phyloP scores from a whole-genome alignment of 2,113 vertebrate genomes.

The Odontophorus gujanensis region DNA sequence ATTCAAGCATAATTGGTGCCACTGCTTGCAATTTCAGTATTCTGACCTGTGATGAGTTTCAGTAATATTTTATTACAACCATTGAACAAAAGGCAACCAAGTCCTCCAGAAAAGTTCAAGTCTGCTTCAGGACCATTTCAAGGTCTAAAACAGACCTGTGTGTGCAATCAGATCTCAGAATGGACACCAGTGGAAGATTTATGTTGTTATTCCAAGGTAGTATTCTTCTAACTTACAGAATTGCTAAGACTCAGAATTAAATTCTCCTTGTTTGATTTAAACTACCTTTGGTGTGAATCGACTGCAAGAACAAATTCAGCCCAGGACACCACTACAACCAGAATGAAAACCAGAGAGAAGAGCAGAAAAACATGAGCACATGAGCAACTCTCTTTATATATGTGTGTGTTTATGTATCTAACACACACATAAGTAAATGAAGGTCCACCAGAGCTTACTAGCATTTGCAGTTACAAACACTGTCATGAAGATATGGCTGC shows the following conservation, averaged over 20 bases:
- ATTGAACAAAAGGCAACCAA: neutral
- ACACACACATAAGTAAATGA: accelerated
- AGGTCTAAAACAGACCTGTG: neutral
- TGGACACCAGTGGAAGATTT: no score
- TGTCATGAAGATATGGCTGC: neutral
- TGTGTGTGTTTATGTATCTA: neutral
- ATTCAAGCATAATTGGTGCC: neutral
- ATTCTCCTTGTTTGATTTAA: neutral
- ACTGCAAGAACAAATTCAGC: neutral
- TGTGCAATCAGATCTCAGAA: neutral
- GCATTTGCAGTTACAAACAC: neutral
- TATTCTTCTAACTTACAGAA: neutral
- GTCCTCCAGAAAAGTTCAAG: neutral
- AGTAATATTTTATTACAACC: neutral
- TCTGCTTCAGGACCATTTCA: neutral
- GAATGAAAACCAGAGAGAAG: constrained; percentile 24
- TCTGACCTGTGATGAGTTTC: neutral
- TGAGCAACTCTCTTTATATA: neutral
- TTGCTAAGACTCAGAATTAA: neutral
- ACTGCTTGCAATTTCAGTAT: neutral
- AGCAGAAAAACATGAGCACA: neutral
- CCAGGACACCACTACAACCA: neutral
- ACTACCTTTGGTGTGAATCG: neutral
- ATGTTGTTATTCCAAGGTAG: neutral
- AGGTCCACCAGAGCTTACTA: neutral